phyloP scores from a whole-genome alignment of 2,113 vertebrate species.

The Sylvietta virens region DNA sequence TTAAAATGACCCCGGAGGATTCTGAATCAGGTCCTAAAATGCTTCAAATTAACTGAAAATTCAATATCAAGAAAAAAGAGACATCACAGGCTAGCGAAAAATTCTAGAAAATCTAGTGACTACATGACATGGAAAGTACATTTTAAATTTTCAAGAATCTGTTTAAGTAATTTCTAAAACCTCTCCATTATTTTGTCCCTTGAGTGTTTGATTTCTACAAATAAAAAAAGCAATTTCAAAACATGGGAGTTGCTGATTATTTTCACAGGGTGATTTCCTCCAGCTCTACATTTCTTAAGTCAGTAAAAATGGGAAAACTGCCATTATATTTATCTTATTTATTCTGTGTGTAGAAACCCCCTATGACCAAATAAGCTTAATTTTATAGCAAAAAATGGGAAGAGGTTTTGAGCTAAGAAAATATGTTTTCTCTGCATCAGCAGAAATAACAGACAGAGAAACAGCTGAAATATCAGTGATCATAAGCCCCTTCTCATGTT shows the following conservation, averaged over 20 bases:
- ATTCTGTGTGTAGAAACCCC: background rate
- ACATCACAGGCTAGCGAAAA: background rate
- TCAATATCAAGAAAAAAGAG: background rate
- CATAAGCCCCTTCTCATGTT: slow-evolving; percentile 23
- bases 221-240: background rate
- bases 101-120: background rate
- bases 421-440: background rate
- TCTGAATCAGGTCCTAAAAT: background rate
- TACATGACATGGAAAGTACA: background rate
- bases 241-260: background rate
- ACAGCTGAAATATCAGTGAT: slow-evolving; percentile 1
- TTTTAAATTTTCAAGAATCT: background rate
- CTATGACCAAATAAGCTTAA: background rate
- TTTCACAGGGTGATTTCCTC: background rate
- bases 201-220: background rate
- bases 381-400: background rate
- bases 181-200: background rate
- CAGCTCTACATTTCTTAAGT: background rate
- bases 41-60: background rate
- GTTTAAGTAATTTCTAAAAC: background rate
- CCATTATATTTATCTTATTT: background rate
- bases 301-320: background rate
- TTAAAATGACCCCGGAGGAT: background rate
- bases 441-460: slow-evolving; percentile 17
- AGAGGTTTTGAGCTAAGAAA: background rate